Evolutionary conservation across 1,140 invertebrate species (phyloP).

Genomic region (Colletes gigas): DNA sequence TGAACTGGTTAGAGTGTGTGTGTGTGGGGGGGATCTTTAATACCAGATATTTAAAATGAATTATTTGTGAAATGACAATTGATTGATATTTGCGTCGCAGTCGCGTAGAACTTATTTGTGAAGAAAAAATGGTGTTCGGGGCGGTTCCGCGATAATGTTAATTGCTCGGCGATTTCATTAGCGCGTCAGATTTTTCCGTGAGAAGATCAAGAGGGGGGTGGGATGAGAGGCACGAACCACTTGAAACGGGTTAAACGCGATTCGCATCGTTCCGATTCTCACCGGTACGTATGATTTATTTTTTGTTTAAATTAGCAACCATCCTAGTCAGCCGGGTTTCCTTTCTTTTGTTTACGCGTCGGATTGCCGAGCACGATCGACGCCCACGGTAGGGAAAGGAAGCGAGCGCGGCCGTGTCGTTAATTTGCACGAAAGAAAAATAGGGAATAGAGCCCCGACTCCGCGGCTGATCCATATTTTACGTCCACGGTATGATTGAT

Average conservation of each 20-base stretch:
- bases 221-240: neutral
- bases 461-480: slow-evolving; percentile 12
- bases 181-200: slow-evolving; percentile 45
- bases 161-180: slow-evolving; percentile 45
- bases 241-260: slow-evolving; percentile 46
- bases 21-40: too few species aligned
- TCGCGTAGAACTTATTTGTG: too few species aligned
- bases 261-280: slow-evolving; percentile 45
- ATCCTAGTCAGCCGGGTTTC: slow-evolving; percentile 40
- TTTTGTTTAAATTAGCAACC: slow-evolving; percentile 35
- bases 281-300: slow-evolving; percentile 42
- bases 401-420: neutral
- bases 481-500: neutral
- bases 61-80: too few species aligned
- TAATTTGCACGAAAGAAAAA: slow-evolving; percentile 16
- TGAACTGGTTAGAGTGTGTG: too few species aligned
- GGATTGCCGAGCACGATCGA: slow-evolving; percentile 25
- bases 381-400: slow-evolving; percentile 10
- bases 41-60: too few species aligned
- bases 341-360: slow-evolving; percentile 41
- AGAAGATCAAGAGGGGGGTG: neutral
- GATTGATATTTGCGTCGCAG: too few species aligned
- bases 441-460: neutral
- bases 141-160: slow-evolving; percentile 15
- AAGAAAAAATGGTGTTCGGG: too few species aligned